Evolutionary conservation across 2,888 invertebrate species (phyloP).

Genomic region (Xylota sylvarum): DNA sequence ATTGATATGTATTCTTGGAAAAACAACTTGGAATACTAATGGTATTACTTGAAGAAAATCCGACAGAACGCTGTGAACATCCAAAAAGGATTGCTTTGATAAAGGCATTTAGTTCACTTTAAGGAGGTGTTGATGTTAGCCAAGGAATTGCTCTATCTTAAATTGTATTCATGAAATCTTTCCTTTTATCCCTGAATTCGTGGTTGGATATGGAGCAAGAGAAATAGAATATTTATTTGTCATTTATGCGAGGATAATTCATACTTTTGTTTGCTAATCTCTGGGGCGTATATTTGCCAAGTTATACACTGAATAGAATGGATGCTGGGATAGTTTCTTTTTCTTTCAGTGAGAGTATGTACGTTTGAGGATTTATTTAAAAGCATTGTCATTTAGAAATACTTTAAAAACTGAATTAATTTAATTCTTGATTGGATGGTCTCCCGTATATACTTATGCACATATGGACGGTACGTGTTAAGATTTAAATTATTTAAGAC

Average conservation of each 20-base stretch:
- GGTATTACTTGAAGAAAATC: constrained; percentile 24
- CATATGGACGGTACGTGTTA: too few relatives aligned
- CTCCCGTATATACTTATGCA: too few relatives aligned
- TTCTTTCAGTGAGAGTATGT: too few relatives aligned
- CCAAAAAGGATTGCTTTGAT: constrained; percentile 67
- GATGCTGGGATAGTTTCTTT: background rate
- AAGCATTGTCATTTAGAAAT: too few relatives aligned
- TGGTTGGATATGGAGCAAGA: background rate
- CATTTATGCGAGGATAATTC: background rate
- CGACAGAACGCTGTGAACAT: constrained; percentile 9
- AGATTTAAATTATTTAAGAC: too few relatives aligned
- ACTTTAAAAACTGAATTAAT: too few relatives aligned
- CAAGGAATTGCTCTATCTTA: constrained; percentile 22
- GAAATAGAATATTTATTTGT: background rate
- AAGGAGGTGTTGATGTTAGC: constrained; percentile 65
- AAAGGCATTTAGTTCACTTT: constrained; percentile 44
- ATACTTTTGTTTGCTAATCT: constrained; percentile 16
- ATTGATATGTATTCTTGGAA: constrained; percentile 60
- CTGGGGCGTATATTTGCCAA: constrained; percentile 27
- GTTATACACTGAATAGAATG: background rate
- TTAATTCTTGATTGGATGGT: too few relatives aligned
- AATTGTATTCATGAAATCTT: constrained; percentile 5
- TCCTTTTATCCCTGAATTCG: background rate
- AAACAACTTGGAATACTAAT: constrained; percentile 68
- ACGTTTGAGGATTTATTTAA: too few relatives aligned